Evolutionary conservation across 2,888 invertebrate species (phyloP).

Genomic region (Drosophila setosimentum): DNA sequence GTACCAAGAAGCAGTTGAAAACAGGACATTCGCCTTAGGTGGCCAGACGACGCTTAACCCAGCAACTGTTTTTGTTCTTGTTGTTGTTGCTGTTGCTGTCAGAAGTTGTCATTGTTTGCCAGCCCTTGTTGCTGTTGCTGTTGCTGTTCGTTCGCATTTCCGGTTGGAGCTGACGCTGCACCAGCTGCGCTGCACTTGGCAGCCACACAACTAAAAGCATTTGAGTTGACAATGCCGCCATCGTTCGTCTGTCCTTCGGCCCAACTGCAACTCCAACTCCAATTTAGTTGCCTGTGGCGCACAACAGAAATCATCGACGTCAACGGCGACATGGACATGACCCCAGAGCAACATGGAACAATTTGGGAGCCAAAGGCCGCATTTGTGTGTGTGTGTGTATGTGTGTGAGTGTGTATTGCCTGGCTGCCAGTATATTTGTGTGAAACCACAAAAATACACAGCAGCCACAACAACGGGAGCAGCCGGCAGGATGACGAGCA

Average conservation of each 20-base stretch:
- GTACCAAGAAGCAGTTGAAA: constrained; percentile 23
- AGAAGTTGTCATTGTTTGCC: constrained; percentile 79
- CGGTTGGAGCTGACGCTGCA: constrained; percentile 59
- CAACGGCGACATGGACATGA: constrained; percentile 71
- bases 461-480: constrained; percentile 23
- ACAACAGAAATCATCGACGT: constrained; percentile 63
- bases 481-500: constrained; percentile 40
- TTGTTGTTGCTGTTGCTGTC: constrained; percentile 63
- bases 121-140: constrained; percentile 31
- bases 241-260: constrained; percentile 17
- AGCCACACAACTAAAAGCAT: constrained; percentile 73
- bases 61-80: constrained; percentile 15
- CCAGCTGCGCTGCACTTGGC: constrained; percentile 69
- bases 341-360: constrained; percentile 67
- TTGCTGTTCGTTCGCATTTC: constrained; percentile 65
- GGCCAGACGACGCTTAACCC: constrained; percentile 47
- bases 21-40: constrained; percentile 69
- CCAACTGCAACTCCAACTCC: constrained; percentile 26
- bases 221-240: constrained; percentile 60
- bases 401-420: constrained; percentile 17
- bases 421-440: constrained; percentile 72
- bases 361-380: constrained; percentile 44
- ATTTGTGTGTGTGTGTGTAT: constrained; percentile 6
- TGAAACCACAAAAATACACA: constrained; percentile 73
- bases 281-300: constrained; percentile 13